Conservation (phyloP, 2,888 invertebrate genomes). For the Spilarctia lutea region DNA sequence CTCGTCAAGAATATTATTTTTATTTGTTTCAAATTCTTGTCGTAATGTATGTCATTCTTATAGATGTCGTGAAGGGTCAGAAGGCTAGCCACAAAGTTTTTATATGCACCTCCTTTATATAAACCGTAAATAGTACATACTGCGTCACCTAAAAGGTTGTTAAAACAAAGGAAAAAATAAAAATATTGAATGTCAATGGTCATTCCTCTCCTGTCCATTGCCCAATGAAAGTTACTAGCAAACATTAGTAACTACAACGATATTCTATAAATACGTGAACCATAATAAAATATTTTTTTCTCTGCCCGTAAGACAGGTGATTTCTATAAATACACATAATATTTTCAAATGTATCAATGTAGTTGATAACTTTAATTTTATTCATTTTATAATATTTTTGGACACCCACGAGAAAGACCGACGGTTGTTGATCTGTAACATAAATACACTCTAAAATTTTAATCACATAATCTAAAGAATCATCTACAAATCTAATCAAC, state of each 20-base stretch:
- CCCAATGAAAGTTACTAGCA: neutral
- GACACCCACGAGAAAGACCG: neutral
- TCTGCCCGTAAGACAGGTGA: neutral
- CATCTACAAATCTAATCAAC: neutral
- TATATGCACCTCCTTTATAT: neutral
- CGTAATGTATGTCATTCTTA: neutral
- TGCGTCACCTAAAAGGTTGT: neutral
- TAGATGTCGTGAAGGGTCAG: neutral
- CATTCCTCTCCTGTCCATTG: accelerated
- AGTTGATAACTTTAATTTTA: neutral
- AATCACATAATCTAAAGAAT: neutral
- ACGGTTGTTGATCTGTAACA: neutral
- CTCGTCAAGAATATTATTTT: neutral
- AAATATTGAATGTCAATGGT: neutral
- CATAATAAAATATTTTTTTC: neutral
- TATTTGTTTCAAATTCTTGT: neutral
- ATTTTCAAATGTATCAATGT: neutral
- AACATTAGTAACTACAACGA: neutral
- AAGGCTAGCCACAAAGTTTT: neutral
- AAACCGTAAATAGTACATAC: neutral
- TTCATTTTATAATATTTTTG: neutral
- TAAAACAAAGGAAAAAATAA: neutral
- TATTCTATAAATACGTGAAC: neutral
- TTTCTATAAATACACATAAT: neutral
- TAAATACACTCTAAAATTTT: neutral